phyloP scores from a whole-genome alignment of 2,888 invertebrate genomes.

The Cacoxenus indagator region DNA sequence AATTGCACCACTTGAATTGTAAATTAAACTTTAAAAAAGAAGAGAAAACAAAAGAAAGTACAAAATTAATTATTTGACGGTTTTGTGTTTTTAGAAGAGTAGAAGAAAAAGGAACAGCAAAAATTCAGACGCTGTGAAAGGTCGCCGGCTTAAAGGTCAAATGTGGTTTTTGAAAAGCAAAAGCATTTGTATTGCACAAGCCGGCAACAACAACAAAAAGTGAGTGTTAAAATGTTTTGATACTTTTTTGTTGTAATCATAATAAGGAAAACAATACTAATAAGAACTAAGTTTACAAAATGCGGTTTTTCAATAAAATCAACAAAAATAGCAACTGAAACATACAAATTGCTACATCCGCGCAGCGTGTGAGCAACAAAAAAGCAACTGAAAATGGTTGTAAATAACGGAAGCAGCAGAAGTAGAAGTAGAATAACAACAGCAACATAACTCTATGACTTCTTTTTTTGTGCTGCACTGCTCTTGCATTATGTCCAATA shows the following conservation, averaged over 20 bases:
- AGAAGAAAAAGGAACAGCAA: conserved; percentile 6
- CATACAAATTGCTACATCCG: background rate
- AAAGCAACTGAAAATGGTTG: background rate
- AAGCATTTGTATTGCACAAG: too few species aligned
- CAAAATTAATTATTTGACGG: conserved; percentile 30
- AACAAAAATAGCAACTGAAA: conserved; percentile 27
- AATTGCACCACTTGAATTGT: conserved; percentile 22
- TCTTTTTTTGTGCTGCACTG: background rate
- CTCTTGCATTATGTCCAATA: background rate
- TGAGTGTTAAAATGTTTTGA: background rate
- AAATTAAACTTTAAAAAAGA: conserved; percentile 40
- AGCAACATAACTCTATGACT: background rate
- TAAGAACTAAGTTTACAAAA: background rate
- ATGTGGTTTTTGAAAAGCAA: conserved; percentile 35
- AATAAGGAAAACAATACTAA: background rate
- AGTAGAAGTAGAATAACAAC: background rate
- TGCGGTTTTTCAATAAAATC: conserved; percentile 14
- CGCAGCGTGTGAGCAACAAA: background rate
- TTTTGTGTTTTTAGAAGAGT: conserved; percentile 7
- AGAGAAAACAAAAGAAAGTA: background rate
- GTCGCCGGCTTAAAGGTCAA: conserved; percentile 53
- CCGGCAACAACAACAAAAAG: background rate
- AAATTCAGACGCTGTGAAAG: conserved; percentile 45
- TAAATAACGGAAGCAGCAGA: background rate
- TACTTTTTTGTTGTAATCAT: background rate